Evolutionary conservation across 2,797 vertebrate genomes (phyloP).

Genomic region (Phrynocephalus guinanensis): DNA sequence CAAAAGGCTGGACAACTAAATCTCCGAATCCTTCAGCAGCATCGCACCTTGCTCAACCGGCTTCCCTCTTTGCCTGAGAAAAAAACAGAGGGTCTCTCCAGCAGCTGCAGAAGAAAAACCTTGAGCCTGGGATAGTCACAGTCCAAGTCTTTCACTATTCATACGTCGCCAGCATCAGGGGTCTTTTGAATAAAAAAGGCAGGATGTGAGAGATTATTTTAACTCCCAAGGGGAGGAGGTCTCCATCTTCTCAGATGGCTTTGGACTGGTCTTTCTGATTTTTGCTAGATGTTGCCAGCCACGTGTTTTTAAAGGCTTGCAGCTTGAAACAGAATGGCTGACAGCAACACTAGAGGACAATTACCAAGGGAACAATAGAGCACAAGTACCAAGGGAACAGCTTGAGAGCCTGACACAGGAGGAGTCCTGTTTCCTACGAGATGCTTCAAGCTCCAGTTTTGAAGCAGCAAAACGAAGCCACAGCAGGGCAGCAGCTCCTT

Average conservation of each 20-base stretch:
- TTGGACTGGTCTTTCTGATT: conserved; percentile 13
- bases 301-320: neutral
- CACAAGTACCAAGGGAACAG: no score
- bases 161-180: conserved; percentile 10
- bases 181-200: conserved; percentile 1
- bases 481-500: neutral
- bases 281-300: conserved; percentile 5
- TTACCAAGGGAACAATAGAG: conserved; percentile 36
- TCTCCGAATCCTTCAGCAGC: conserved; percentile 20
- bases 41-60: neutral
- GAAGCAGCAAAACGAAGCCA: neutral
- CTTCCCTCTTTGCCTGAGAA: neutral
- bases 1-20: neutral
- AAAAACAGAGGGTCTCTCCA: conserved; percentile 18
- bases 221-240: neutral
- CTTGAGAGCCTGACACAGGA: conserved; percentile 32
- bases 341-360: conserved; percentile 27
- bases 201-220: neutral
- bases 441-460: conserved; percentile 43
- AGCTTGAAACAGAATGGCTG: conserved; percentile 28
- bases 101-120: neutral
- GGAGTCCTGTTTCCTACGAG: conserved; percentile 40
- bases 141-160: conserved; percentile 16
- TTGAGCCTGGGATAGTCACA: neutral
- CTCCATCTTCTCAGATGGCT: conserved; percentile 24